These are phyloP conservation scores for Urocynchramus pylzowi DNA, from an alignment of 2,113 vertebrate species.

Conservation along the genomic window DNA sequence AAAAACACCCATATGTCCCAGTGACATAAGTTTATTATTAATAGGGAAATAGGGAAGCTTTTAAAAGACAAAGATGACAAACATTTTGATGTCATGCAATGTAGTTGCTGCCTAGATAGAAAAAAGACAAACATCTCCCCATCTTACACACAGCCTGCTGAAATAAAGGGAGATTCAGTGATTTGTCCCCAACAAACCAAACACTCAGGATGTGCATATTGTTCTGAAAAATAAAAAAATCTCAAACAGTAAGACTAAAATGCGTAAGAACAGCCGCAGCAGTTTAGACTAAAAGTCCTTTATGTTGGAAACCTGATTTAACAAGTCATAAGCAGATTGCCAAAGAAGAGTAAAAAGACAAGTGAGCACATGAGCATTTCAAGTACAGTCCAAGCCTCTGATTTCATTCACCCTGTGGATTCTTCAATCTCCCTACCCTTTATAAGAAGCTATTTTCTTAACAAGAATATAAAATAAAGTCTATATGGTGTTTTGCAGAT, in stretches of 20 bases:
- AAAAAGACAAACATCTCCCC: not conserved
- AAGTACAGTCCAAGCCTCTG: not conserved
- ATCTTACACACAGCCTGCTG: not conserved
- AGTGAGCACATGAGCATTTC: not conserved
- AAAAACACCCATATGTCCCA: not conserved
- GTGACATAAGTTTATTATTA: not conserved
- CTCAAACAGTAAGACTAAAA: not conserved
- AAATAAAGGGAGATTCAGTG: not conserved
- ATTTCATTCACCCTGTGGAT: not conserved
- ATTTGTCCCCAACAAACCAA: not conserved
- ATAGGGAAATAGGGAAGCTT: not conserved
- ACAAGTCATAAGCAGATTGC: not conserved
- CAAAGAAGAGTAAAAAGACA: not conserved
- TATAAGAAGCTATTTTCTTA: not conserved
- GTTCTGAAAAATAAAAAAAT: not conserved
- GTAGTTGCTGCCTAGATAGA: not conserved
- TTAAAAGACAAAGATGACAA: not conserved
- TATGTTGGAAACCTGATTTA: not conserved
- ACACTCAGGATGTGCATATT: not conserved
- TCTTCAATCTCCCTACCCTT: not conserved
- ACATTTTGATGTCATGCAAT: not conserved
- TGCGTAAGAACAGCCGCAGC: not conserved
- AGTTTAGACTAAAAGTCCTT: not conserved
- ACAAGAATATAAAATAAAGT: not conserved
- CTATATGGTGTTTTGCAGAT: not conserved